Base-by-base conservation (phyloP, 2,113 vertebrate genomes). In the Motacilla alba region DNA sequence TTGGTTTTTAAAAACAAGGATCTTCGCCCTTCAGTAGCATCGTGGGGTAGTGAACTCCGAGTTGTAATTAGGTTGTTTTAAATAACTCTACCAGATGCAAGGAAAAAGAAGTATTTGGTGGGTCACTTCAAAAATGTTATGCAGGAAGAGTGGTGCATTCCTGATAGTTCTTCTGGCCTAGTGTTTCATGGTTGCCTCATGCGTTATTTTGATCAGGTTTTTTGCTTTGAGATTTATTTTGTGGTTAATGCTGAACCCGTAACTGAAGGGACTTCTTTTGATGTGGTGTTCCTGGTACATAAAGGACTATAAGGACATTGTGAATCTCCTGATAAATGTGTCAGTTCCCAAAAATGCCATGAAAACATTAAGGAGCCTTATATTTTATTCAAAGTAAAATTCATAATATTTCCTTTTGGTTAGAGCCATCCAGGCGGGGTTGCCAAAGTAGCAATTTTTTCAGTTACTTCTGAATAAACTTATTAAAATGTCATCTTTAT, bases 401-500 rank as follows among this genome's bases (percentile, higher is more conserved):
- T 22, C 24, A 0, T 86, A 69, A 9, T 74, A 83, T 60, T 89
- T 93, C 87, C 88, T 87, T 66, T 82, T 62, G 91, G 76, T 86
- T 81, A 92, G 87, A 91, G 49, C 53, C 62, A 47, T 56, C 46
- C 85, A 93, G 76, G 68, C 13, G 23, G 35, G 93, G n/a, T 95
- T 89, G 39, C 28, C 85, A 95, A 81, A 95, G 84, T 87, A 96
- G 86, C 50, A 28, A 2, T 33, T 69, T 83, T 90, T 80, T 95
- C 78, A 79, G 27, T 73, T 82, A 78, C 11, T 83, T 91, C 64
- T 83, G 92, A 96, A 94, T 94, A 93, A 74, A 80, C 80, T 85
- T 95, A 66, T 27, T 72, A 90, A 74, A 96, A 87, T 94, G 93
- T 89, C 80, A 87, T 97, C 91, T 52, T 90, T 90, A 81, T 77